phyloP scores from a whole-genome alignment of 2,113 vertebrate genomes.

The Menidia beryllina region DNA sequence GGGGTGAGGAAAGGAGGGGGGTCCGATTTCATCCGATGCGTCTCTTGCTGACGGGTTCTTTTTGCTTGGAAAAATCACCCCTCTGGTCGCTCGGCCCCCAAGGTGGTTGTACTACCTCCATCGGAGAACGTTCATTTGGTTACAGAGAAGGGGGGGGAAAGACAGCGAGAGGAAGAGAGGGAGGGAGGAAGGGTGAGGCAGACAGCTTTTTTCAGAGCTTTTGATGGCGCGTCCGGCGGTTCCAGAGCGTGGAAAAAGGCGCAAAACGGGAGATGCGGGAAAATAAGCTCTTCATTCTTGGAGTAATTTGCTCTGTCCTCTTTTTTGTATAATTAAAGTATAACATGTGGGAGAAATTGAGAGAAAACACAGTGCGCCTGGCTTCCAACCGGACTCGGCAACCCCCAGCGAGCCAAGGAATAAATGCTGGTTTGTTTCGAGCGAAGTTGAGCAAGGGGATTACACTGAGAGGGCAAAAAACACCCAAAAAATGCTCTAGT shows the following conservation, averaged over 20 bases:
- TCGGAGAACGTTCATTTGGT: constrained; percentile 68
- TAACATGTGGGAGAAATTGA: too few species aligned
- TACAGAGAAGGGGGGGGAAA: constrained; percentile 9
- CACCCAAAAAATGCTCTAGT: constrained; percentile 48
- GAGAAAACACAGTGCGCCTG: constrained; percentile 29
- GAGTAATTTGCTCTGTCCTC: neutral
- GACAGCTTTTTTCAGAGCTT: constrained; percentile 39
- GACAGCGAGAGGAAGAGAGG: neutral
- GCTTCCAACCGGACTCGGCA: constrained; percentile 37
- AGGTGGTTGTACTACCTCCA: constrained; percentile 75
- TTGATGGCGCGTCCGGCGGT: constrained; percentile 51
- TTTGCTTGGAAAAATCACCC: constrained; percentile 77
- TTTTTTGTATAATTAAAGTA: too few species aligned
- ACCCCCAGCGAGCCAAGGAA: constrained; percentile 30
- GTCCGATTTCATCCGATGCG: constrained; percentile 80
- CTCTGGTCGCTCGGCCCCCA: constrained; percentile 74
- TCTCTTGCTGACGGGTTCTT: constrained; percentile 76
- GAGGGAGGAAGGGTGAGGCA: constrained; percentile 8
- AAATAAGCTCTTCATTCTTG: constrained; percentile 74
- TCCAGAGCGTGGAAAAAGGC: constrained; percentile 48
- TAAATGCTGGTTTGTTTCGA: constrained; percentile 43
- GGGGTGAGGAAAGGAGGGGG: constrained; percentile 13
- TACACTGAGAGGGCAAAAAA: constrained; percentile 21
- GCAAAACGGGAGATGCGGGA: constrained; percentile 47
- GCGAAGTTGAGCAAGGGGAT: constrained; percentile 62